Conservation (phyloP, 2,113 vertebrate genomes). For the Pomatostomus ruficeps region DNA sequence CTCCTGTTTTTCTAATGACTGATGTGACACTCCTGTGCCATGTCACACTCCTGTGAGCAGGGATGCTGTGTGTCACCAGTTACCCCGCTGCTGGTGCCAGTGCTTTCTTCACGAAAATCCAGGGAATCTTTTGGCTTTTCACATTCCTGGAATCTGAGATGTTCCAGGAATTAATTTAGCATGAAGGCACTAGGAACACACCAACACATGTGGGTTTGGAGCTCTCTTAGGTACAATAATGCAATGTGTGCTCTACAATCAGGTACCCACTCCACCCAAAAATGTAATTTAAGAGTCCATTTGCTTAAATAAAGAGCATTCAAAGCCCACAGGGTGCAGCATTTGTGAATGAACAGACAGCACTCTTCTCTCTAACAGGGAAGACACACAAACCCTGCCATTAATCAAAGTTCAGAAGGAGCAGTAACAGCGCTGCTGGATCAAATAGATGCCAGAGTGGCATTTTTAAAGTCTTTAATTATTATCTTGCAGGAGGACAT, state of each 20-base stretch:
- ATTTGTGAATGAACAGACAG: neutral
- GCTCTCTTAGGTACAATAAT: neutral
- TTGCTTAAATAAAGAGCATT: neutral
- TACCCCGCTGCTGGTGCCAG: neutral
- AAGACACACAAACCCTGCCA: neutral
- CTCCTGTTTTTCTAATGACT: neutral
- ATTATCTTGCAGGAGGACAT: neutral
- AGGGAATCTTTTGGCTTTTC: neutral
- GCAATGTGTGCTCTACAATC: neutral
- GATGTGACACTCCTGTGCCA: neutral
- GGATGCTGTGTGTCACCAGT: neutral
- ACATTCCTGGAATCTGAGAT: neutral
- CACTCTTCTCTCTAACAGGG: neutral
- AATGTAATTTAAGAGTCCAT: neutral
- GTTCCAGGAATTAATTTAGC: neutral
- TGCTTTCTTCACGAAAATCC: neutral
- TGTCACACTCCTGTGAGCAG: neutral
- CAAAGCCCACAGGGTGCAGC: neutral
- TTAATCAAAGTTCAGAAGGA: neutral
- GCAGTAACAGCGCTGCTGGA: neutral
- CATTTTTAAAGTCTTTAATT: neutral
- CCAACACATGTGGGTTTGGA: fast-evolving
- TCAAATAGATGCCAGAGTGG: neutral
- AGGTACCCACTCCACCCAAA: neutral
- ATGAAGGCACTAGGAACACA: neutral